These are phyloP conservation scores for Crematogaster levior DNA, from an alignment of 2,888 invertebrate species.

Conservation along the genomic window DNA sequence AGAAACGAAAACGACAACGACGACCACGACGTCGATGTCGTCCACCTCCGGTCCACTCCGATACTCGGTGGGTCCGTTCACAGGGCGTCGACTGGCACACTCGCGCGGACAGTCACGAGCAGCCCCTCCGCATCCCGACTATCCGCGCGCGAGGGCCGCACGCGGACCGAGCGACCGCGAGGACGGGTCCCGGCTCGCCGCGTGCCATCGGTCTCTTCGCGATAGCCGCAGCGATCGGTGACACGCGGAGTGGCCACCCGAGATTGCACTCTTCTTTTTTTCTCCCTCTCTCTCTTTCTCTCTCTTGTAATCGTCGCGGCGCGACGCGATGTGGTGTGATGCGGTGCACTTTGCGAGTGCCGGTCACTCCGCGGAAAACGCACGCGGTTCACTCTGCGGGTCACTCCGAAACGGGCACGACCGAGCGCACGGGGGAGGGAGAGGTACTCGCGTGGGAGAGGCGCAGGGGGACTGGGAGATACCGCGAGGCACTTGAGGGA, in stretches of 20 bases:
- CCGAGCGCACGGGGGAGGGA: neutral
- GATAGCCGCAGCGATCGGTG: no score
- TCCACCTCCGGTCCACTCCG: conserved; percentile 25
- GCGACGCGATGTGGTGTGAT: neutral
- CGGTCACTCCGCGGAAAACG: neutral
- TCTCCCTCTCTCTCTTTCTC: neutral
- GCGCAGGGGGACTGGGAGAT: neutral
- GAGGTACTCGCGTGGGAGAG: neutral
- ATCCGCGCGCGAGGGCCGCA: conserved; percentile 67
- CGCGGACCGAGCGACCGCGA: conserved; percentile 57
- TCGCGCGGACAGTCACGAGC: conserved; percentile 71
- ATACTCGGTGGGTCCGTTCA: conserved; percentile 44
- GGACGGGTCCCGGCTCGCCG: conserved; percentile 56
- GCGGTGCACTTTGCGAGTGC: neutral
- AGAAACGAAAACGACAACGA: neutral
- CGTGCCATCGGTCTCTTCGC: conserved; percentile 71
- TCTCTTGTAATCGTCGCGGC: neutral
- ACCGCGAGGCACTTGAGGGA: conserved; percentile 34
- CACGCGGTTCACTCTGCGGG: neutral
- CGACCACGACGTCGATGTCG: conserved; percentile 22
- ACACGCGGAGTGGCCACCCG: conserved; percentile 21
- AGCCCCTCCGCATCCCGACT: conserved; percentile 70
- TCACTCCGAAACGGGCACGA: conserved; percentile 20
- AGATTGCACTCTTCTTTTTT: neutral
- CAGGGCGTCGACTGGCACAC: conserved; percentile 70